Base-by-base conservation (phyloP, 2,797 vertebrate genomes). In the Cottoperca gobio region DNA sequence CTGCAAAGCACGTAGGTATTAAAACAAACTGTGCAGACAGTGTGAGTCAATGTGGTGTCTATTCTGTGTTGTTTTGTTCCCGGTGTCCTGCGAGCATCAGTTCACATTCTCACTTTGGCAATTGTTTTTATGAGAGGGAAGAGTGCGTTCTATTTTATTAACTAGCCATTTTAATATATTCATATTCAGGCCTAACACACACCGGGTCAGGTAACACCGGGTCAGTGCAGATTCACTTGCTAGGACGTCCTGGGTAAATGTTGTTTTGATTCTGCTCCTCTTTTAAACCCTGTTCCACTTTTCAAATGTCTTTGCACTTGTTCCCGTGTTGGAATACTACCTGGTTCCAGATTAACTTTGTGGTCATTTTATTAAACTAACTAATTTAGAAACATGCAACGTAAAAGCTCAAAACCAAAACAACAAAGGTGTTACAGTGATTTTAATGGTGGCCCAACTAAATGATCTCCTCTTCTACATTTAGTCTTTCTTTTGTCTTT, bases 391-490 rank as follows among this genome's bases (percentile, higher is more conserved):
- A n/a, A 16, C 16, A 23, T 58, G n/a, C 7, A 58, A 24, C n/a
- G 9, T 21, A 57, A 39, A 5, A n/a, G n/a, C n/a, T n/a, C n/a
- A n/a, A n/a, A n/a, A n/a, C n/a, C n/a, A n/a, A n/a, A n/a, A n/a
- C n/a, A n/a, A n/a, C n/a, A n/a, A n/a, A n/a, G n/a, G n/a, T 21
- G 33, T 23, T 7, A 0, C 31, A 3, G n/a, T n/a, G 8, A 17
- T 35, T 68, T 26, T 5, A 13, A 14, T 24, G 10, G 50, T 70
- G 24, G 26, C 6, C 33, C 76, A n/a, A 66, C 59, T 42, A 49
- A 17, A 52, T 8, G 6, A 50, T 70, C 8, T 24, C 58, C 35
- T 53, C 23, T 40, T 43, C n/a, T 46, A 39, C 7, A 26, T 31
- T 10, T 57, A 26, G 60, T 49, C 40, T 28, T 62, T 39, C 1